These are phyloP conservation scores for Pterostichus niger DNA, from an alignment of 2,888 invertebrate genomes.

Conservation along the genomic window DNA sequence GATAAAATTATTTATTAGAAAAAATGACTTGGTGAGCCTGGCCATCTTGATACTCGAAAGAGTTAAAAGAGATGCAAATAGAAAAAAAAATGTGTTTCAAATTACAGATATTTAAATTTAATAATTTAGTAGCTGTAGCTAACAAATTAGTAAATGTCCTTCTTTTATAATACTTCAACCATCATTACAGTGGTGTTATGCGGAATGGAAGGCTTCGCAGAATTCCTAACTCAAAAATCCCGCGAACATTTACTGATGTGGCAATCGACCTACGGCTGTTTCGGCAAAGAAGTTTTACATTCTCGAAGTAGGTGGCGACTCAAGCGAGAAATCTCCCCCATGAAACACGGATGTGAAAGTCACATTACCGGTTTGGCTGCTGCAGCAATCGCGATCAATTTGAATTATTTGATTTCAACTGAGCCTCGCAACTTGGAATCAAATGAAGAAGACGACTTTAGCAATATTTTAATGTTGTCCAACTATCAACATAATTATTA, in stretches of 20 bases:
- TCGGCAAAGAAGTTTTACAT: constrained; percentile 67
- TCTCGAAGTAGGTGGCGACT: constrained; percentile 8
- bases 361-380: constrained; percentile 77
- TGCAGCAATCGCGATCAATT: constrained; percentile 74
- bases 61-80: too few species aligned
- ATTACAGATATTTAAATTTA: too few species aligned
- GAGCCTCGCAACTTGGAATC: neutral
- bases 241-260: constrained; percentile 74
- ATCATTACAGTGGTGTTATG: constrained; percentile 76
- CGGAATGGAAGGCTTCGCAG: constrained; percentile 77
- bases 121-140: too few species aligned
- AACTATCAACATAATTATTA: neutral
- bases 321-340: constrained; percentile 12
- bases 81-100: too few species aligned
- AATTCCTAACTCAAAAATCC: constrained; percentile 75
- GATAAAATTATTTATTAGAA: too few species aligned
- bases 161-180: constrained; percentile 1
- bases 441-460: constrained; percentile 17
- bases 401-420: constrained; percentile 68
- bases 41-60: too few species aligned
- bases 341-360: constrained; percentile 74
- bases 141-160: constrained; percentile 19
- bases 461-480: constrained; percentile 8
- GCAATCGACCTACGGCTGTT: constrained; percentile 76
- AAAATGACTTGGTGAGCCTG: too few species aligned